Conservation (phyloP, 2,888 invertebrate species). For the Dolichopus griseipennis region DNA sequence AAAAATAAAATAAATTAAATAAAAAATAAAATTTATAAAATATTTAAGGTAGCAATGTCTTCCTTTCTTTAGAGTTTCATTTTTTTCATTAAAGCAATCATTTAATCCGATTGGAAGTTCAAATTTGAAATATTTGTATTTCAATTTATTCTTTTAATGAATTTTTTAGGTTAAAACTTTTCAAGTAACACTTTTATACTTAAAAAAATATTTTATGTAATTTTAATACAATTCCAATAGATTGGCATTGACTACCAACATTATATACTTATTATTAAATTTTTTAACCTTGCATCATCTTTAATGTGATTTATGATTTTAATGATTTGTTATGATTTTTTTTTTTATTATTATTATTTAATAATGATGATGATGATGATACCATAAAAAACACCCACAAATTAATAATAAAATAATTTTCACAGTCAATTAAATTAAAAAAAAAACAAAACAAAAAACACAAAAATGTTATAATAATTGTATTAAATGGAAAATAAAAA, state of each 20-base stretch:
- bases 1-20: constrained; percentile 11
- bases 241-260: constrained; percentile 2
- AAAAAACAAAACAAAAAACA: constrained; percentile 10
- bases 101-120: neutral
- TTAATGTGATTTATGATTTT: neutral
- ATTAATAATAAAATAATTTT: neutral
- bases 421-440: constrained; percentile 2
- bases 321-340: neutral
- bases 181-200: neutral
- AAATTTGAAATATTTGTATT: neutral
- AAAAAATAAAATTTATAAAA: neutral
- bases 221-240: too few species aligned
- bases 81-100: neutral
- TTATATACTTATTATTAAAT: neutral
- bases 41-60: neutral
- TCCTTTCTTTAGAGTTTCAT: too few species aligned
- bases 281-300: neutral
- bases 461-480: constrained; percentile 13
- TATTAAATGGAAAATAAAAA: constrained; percentile 16
- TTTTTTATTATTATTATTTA: neutral
- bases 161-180: neutral
- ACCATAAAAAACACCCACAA: neutral
- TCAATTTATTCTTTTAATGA: neutral
- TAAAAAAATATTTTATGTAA: too few species aligned
- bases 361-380: too few species aligned